Percentiles rank a stretch among this genome's conserved stretches.
Conservation (phyloP, 2,888 invertebrate species). For the Onchidella celtica region DNA sequence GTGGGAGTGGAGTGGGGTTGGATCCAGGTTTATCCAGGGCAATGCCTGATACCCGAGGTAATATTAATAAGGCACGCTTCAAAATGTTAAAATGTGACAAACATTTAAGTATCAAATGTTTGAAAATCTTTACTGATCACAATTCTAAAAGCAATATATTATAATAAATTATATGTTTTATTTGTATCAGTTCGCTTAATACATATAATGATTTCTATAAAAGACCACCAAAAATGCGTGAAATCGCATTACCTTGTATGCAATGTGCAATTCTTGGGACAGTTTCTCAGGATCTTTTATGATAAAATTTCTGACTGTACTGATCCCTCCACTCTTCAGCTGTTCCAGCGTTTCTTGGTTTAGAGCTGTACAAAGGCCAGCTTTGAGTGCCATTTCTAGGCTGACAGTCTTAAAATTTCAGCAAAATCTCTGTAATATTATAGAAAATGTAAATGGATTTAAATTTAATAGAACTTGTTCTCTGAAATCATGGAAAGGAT, state of each 20-base stretch:
- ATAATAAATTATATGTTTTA: neutral
- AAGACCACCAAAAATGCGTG: no score
- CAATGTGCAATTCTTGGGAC: constrained; percentile 56
- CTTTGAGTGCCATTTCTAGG: constrained; percentile 9
- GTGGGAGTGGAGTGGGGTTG: no score
- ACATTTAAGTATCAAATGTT: neutral
- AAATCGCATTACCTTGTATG: constrained; percentile 61
- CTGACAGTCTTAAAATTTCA: no score
- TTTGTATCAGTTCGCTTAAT: neutral
- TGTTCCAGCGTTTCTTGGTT: neutral
- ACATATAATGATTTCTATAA: no score
- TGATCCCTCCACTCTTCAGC: constrained; percentile 52
- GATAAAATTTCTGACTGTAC: constrained; percentile 61
- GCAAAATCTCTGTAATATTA: no score
- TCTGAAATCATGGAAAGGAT: no score
- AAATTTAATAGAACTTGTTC: no score
- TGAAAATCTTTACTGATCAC: neutral
- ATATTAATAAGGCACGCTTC: neutral
- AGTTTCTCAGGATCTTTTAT: constrained; percentile 62
- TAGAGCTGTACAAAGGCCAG: constrained; percentile 33
- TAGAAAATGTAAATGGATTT: no score
- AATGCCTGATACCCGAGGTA: no score
- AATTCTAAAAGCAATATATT: neutral
- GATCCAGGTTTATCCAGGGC: no score
- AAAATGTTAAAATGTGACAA: no score